Evolutionary conservation across 1,140 invertebrate species (phyloP).

Genomic region (Listronotus oregonensis): DNA sequence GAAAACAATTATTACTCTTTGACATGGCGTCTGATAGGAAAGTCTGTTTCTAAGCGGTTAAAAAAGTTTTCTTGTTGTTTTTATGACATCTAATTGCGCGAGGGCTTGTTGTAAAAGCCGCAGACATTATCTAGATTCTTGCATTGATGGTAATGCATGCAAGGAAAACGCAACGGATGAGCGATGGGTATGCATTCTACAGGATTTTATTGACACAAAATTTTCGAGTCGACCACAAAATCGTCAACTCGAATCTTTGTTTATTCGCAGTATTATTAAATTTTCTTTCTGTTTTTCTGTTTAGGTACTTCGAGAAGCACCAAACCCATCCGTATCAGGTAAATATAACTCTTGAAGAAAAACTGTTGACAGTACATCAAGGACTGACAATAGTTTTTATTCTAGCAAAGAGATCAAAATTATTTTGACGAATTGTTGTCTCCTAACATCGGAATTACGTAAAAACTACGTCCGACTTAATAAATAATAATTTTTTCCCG

Average conservation of each 20-base stretch:
- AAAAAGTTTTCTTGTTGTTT: conserved; percentile 48
- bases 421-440: not conserved
- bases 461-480: not conserved
- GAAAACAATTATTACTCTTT: no score
- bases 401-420: not conserved
- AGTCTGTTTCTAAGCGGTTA: conserved; percentile 53
- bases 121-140: conserved; percentile 65
- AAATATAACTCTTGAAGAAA: conserved; percentile 58
- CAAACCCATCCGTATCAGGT: conserved; percentile 96
- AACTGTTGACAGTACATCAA: conserved; percentile 9
- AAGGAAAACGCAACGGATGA: conserved; percentile 97
- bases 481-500: not conserved
- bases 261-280: conserved; percentile 3
- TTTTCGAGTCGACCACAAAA: conserved; percentile 23
- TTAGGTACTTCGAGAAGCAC: conserved; percentile 96
- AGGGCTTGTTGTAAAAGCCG: conserved; percentile 55
- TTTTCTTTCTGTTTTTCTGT: conserved; percentile 63
- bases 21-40: conserved; percentile 56
- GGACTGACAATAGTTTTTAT: conserved; percentile 9
- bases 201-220: conserved; percentile 42
- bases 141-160: conserved; percentile 99
- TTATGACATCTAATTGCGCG: conserved; percentile 54
- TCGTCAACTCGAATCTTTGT: conserved; percentile 24
- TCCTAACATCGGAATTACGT: not conserved
- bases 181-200: conserved; percentile 84